phyloP scores from a whole-genome alignment of 1,140 invertebrate species.

The Listronotus oregonensis region DNA sequence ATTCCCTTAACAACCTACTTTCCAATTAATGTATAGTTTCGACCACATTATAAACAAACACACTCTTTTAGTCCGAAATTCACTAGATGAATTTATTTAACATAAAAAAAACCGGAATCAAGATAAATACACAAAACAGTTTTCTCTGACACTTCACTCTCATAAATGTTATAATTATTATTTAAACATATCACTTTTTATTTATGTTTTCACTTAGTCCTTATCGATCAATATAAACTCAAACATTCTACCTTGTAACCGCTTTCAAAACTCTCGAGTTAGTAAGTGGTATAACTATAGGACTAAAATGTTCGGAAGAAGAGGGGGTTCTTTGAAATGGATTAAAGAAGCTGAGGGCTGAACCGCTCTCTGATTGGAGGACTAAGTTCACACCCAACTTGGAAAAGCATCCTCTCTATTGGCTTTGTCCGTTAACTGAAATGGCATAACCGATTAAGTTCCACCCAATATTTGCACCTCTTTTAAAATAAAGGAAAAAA shows the following conservation, averaged over 20 bases:
- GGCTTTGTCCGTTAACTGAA: conserved; percentile 37
- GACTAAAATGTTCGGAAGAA: conserved; percentile 19
- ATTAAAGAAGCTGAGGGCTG: conserved; percentile 24
- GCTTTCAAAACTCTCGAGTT: conserved; percentile 50
- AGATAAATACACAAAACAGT: too few relatives aligned
- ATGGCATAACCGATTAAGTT: conserved; percentile 42
- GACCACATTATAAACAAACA: too few relatives aligned
- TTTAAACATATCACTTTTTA: too few relatives aligned
- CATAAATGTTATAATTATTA: too few relatives aligned
- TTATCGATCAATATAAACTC: conserved; percentile 13
- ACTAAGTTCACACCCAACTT: conserved; percentile 5
- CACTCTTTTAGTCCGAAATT: too few relatives aligned
- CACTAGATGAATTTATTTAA: too few relatives aligned
- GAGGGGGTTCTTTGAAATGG: conserved; percentile 19
- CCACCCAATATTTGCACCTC: conserved; percentile 45
- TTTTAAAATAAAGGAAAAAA: conserved; percentile 37
- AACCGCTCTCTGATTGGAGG: conserved; percentile 26
- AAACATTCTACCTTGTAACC: conserved; percentile 45
- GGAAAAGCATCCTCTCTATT: conserved; percentile 31
- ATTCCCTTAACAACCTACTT: not conserved
- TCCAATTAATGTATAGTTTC: too few relatives aligned
- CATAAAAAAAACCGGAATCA: too few relatives aligned
- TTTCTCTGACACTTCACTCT: too few relatives aligned
- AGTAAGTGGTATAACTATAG: conserved; percentile 48
- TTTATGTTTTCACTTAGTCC: too few relatives aligned